These are phyloP conservation scores for Ictalurus punctatus DNA, from an alignment of 2,113 vertebrate genomes.

Conservation along the genomic window DNA sequence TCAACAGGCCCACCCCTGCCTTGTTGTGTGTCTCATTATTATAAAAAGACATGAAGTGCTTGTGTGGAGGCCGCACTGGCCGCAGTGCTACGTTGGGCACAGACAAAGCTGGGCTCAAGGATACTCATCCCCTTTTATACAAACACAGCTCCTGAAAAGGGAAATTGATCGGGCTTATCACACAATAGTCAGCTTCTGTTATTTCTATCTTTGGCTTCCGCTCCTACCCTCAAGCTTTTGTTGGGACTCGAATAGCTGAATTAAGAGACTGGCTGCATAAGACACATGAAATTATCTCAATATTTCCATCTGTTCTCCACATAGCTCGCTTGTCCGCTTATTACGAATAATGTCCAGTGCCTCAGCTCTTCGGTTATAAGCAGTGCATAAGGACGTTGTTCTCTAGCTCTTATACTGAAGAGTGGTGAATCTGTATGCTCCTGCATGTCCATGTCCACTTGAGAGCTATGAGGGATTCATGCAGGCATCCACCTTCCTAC, in stretches of 20 bases:
- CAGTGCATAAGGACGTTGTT: conserved; percentile 3
- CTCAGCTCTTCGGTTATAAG: neutral
- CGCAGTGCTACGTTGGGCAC: neutral
- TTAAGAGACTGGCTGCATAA: conserved; percentile 32
- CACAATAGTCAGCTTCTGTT: conserved; percentile 40
- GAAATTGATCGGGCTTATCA: conserved; percentile 42
- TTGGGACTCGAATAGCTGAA: conserved; percentile 18
- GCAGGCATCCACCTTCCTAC: neutral
- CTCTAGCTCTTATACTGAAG: neutral
- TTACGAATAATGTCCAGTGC: neutral
- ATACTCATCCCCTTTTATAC: neutral
- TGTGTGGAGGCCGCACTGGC: neutral
- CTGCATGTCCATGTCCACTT: conserved; percentile 23
- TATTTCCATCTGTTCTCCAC: neutral
- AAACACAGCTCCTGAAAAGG: conserved; percentile 4
- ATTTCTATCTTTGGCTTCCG: conserved; percentile 35
- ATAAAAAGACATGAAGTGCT: neutral
- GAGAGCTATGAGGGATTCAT: neutral
- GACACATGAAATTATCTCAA: conserved; percentile 10
- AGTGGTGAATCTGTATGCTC: conserved; percentile 3
- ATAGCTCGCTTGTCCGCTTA: neutral
- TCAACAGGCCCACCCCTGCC: conserved; percentile 39
- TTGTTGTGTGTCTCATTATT: neutral
- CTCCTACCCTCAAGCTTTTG: conserved; percentile 16
- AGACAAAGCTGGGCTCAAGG: neutral